Base-by-base conservation (phyloP, 2,888 invertebrate genomes). In the Netelia inedita region DNA sequence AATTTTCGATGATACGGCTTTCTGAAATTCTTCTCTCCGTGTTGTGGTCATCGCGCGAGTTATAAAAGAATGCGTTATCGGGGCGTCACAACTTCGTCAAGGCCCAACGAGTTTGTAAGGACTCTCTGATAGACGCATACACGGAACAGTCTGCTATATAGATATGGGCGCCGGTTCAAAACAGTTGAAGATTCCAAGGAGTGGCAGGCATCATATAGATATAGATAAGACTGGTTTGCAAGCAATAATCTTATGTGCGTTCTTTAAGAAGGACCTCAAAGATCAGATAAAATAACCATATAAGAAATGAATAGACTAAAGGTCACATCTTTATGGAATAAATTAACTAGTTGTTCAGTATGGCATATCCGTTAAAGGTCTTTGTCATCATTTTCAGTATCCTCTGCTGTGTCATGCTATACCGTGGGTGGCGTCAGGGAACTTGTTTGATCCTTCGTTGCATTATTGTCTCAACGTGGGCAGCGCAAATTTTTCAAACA, bases 71-170 rank as follows among this genome's bases (percentile, higher is more conserved):
- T 65, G 79, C 71, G 16, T 46, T 46, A 57, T 19, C 46, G 28
- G 72, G 41, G 50, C 16, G 21, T 65, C 75, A 61, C 35, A 75
- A 82, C 82, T 55, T 68, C 65, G 59, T 82, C 82, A 85, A 85
- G 85, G 82, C 85, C 35, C 82, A 82, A 79, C 82, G 61, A 71
- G 79, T 85, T 79, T 72, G 75, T 74, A 75, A 82, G 79, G 82
- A 71, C 74, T 79, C 57, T 74, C 71, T 66, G 65, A 55, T 35
- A 14, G 16, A 74, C 41, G 65, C 71, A 66, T 43, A 59, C 71
- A 50, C 55, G 79, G n/a, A 82, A 85, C 71, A 23, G 63, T 46
- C 46, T 41, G 41, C 57, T 28, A 46, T 65, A 72, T 79, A 79
- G 43, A 74, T 57, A 72, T 72, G 71, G 75, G 75, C 79, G 75